phyloP scores from a whole-genome alignment of 37 sponge, comb jelly and placozoan genomes.

The Geodia barretti region DNA sequence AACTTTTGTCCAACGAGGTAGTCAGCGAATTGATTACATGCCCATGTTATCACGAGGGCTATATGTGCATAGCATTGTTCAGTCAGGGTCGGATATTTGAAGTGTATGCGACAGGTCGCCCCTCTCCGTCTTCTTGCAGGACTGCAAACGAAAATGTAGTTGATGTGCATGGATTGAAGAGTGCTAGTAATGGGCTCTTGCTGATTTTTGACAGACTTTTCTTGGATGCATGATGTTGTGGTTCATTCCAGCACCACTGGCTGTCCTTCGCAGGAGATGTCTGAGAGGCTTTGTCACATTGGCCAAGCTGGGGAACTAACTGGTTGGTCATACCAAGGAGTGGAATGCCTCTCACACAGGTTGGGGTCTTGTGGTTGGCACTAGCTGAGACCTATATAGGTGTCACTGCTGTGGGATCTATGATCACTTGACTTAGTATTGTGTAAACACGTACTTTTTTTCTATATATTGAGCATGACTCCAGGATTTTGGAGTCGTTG shows the following conservation, averaged over 20 bases:
- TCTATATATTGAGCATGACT: constrained; percentile 18
- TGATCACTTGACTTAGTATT: neutral
- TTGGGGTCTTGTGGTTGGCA: neutral
- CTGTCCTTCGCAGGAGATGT: neutral
- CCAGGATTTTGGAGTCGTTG: neutral
- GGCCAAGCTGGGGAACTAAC: neutral
- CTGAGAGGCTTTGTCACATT: neutral
- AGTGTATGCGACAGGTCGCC: constrained; percentile 49
- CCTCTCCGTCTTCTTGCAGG: neutral
- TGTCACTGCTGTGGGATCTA: neutral
- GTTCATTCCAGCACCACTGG: neutral
- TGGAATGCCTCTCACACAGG: neutral
- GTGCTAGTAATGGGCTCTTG: neutral
- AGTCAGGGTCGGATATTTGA: constrained; percentile 37
- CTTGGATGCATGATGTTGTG: neutral
- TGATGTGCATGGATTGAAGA: neutral
- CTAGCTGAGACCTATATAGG: neutral
- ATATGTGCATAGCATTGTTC: constrained; percentile 52
- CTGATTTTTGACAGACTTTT: neutral
- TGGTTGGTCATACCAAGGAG: neutral
- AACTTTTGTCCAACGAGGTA: constrained; percentile 5
- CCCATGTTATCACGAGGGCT: constrained; percentile 43
- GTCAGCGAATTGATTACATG: neutral
- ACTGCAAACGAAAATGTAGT: neutral
- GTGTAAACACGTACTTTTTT: constrained; percentile 12